phyloP scores from a whole-genome alignment of 2,797 vertebrate genomes.

The Ibycter americanus region DNA sequence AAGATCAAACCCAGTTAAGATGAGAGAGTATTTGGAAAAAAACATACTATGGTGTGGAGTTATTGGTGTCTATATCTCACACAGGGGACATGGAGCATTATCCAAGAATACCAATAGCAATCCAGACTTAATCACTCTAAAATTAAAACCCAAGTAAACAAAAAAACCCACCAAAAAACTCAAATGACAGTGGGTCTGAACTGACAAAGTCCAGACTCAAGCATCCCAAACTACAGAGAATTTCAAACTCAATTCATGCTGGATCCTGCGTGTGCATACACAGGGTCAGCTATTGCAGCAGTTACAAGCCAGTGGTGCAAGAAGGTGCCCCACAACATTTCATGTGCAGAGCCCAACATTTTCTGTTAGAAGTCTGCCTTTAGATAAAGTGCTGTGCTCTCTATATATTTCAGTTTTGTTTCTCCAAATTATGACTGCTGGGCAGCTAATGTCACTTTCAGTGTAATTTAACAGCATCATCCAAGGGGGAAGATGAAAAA shows the following conservation, averaged over 20 bases:
- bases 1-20: not conserved
- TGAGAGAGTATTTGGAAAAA: not conserved
- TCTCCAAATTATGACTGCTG: not conserved
- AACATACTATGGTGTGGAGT: not conserved
- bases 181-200: not conserved
- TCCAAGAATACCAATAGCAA: not conserved
- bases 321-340: not conserved
- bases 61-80: not conserved
- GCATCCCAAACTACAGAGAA: not conserved
- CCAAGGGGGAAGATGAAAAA: not conserved
- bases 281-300: not conserved
- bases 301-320: not conserved
- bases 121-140: not conserved
- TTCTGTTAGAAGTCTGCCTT: not conserved
- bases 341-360: not conserved
- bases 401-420: not conserved
- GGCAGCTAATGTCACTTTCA: not conserved
- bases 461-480: not conserved
- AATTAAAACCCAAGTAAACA: not conserved
- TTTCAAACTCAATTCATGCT: not conserved
- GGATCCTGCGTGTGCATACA: not conserved
- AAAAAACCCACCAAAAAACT: not conserved
- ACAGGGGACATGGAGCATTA: not conserved
- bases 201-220: not conserved
- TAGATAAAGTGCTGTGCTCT: not conserved